Evolutionary conservation across 2,888 invertebrate genomes (phyloP).

Genomic region (Norana najaformis): DNA sequence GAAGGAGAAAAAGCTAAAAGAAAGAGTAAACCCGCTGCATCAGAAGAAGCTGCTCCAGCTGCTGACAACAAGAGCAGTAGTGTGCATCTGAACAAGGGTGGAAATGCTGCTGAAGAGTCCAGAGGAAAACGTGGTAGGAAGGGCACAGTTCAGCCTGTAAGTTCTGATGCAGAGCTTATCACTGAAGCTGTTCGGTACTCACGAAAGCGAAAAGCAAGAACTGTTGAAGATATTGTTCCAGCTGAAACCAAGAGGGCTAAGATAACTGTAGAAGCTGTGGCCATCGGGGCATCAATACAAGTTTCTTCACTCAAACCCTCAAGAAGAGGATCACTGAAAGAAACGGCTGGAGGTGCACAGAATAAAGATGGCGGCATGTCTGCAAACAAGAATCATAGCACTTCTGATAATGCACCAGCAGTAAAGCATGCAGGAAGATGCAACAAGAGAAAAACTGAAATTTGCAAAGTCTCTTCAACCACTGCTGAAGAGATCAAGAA

Average conservation of each 20-base stretch:
- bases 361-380: background rate
- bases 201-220: background rate
- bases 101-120: background rate
- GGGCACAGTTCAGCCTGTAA: background rate
- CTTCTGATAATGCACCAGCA: background rate
- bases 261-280: background rate
- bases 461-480: background rate
- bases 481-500: background rate
- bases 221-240: background rate
- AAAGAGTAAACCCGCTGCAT: background rate
- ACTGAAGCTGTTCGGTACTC: background rate
- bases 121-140: constrained; percentile 5
- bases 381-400: background rate
- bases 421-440: background rate
- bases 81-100: too few relatives aligned
- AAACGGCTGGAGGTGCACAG: background rate
- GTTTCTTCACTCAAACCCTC: background rate
- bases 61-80: background rate
- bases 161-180: background rate
- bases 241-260: background rate
- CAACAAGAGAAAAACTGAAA: background rate
- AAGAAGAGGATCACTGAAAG: background rate
- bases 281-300: background rate
- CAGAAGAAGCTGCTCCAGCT: background rate
- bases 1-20: background rate